Conservation (phyloP, 2,888 invertebrate genomes). For the Catotricha subobsoleta region DNA sequence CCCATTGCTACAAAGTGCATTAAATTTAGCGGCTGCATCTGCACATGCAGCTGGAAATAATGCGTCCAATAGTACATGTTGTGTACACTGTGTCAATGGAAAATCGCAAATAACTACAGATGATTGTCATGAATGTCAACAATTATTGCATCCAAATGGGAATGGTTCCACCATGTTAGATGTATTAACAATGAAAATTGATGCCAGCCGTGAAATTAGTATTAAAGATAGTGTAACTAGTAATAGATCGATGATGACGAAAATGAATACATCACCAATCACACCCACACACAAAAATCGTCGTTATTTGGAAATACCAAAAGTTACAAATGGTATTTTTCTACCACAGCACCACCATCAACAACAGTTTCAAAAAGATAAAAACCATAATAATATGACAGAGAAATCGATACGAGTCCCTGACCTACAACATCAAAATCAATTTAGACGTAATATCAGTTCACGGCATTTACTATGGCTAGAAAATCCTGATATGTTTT, state of each 20-base stretch:
- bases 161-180: background rate
- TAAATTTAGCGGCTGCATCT: conserved; percentile 20
- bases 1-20: conserved; percentile 27
- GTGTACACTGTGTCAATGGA: no score
- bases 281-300: conserved; percentile 1
- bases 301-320: conserved; percentile 6
- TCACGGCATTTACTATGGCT: background rate
- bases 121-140: no score
- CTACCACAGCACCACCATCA: no score
- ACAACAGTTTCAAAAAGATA: background rate
- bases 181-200: no score
- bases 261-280: no score
- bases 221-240: background rate
- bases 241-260: no score
- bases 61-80: conserved; percentile 14
- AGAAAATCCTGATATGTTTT: no score
- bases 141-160: no score
- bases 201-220: background rate
- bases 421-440: background rate
- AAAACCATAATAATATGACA: conserved; percentile 10
- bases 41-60: conserved; percentile 2
- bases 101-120: conserved; percentile 16
- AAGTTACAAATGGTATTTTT: no score
- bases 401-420: background rate
- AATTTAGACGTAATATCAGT: no score